Base-by-base conservation (phyloP, 2,888 invertebrate species). In the Saturnia japonica region DNA sequence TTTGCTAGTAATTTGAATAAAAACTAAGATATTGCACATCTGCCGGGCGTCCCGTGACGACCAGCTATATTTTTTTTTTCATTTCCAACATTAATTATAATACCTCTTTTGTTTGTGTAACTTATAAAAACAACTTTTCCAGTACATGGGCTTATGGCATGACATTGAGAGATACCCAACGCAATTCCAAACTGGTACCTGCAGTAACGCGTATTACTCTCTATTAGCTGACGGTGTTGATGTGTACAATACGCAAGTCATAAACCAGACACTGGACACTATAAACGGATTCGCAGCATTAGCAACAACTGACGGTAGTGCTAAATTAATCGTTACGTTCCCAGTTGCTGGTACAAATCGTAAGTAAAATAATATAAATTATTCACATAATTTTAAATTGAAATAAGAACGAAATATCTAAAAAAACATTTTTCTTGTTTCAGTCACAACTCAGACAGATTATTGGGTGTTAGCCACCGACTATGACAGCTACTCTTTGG, bases 401-500 rank as follows among this genome's bases (percentile, higher is more conserved):
- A 9, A 22, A 4, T 43, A 47, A 34, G n/a, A 40, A 14, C 11
- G 11, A n/a, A n/a, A 64, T 34, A 68, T 45, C n/a, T n/a, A n/a
- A n/a, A 47, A 64, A 22, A 42, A 11, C 68, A n/a, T 28, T 22
- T 72, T 73, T 73, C 70, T 70, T 12, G 47, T 87, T 88, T 68
- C 79, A 91, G 89, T 76, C 2, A 77, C 82, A 0, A 74, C 74
- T 0, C 74, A 76, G 16, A 73, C 83, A 3, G 79, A 85, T 0
- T 96, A 96, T 79, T 96, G 96, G 95, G 88, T 96, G 0, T 79
- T 96, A 19, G 95, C 92, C 43, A 96, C 96, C 0, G 96, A 96
- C 81, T 96, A 96, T 80, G 85, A 85, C 0, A 89, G 88, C 60
- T 96, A 94, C 76, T 88, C 96, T 0, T 93, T 96, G 0, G 95